phyloP scores from a whole-genome alignment of 2,113 vertebrate genomes.

The Mormoops blainvillei region DNA sequence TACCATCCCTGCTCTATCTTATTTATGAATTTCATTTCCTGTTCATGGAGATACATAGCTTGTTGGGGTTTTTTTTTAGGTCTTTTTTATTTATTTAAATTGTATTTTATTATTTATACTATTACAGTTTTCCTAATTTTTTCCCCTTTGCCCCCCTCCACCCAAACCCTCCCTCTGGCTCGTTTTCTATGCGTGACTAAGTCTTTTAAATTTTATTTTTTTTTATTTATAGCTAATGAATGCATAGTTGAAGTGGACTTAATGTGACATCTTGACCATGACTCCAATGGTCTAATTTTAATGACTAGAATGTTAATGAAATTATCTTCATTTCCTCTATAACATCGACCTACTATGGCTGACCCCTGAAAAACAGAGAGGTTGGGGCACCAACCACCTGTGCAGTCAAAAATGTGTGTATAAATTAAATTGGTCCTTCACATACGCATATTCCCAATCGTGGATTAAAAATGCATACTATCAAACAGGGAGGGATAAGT shows the following conservation, averaged over 20 bases:
- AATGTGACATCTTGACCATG: not conserved
- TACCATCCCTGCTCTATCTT: not conserved
- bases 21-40: not conserved
- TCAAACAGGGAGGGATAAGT: not conserved
- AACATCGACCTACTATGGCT: not conserved
- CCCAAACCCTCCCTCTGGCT: no score
- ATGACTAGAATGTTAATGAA: not conserved
- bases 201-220: constrained; percentile 3
- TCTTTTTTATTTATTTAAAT: no score
- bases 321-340: not conserved
- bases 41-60: not conserved
- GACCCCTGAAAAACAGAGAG: not conserved
- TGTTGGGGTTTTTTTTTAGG: not conserved
- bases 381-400: not conserved
- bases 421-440: no score
- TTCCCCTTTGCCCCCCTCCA: no score
- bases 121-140: no score
- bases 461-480: not conserved
- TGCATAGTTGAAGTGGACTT: not conserved
- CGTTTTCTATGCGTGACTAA: not conserved
- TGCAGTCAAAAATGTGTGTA: not conserved
- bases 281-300: not conserved
- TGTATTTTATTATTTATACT: no score
- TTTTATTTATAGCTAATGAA: not conserved
- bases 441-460: not conserved